phyloP scores from a whole-genome alignment of 2,797 vertebrate genomes.

The Ctenopoma multispine region DNA sequence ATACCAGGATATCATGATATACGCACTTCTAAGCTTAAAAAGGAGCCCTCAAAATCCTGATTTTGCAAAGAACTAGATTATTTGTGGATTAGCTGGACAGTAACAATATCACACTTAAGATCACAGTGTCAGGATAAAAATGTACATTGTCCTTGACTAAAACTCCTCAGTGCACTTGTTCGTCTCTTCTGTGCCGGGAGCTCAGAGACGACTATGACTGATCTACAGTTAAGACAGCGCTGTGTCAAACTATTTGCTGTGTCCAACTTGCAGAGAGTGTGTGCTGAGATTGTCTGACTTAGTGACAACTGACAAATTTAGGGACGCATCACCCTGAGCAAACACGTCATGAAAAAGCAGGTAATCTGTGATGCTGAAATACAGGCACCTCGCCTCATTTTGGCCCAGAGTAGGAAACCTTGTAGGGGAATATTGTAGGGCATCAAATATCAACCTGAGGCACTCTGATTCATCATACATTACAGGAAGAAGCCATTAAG shows the following conservation, averaged over 20 bases:
- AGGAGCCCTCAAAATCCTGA: background rate
- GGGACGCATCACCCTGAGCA: slow-evolving; percentile 14
- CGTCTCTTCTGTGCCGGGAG: background rate
- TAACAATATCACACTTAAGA: slow-evolving; percentile 19
- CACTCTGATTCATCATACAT: slow-evolving; percentile 57
- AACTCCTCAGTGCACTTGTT: slow-evolving; percentile 28
- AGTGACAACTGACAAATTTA: slow-evolving; percentile 31
- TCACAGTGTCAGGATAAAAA: slow-evolving; percentile 27
- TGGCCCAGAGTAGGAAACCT: slow-evolving; percentile 7
- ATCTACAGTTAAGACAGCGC: slow-evolving; percentile 34
- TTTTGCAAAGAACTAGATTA: slow-evolving; percentile 4
- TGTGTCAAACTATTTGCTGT: background rate
- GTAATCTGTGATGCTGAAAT: slow-evolving; percentile 11
- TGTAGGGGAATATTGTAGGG: slow-evolving; percentile 42
- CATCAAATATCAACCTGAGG: slow-evolving; percentile 50
- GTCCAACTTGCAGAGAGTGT: background rate
- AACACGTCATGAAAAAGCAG: slow-evolving; percentile 17
- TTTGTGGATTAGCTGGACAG: background rate
- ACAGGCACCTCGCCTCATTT: slow-evolving; percentile 16
- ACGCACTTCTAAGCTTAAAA: slow-evolving; percentile 12
- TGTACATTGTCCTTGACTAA: too few relatives aligned
- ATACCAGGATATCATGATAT: background rate
- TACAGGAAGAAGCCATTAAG: slow-evolving; percentile 53
- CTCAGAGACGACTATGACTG: slow-evolving; percentile 27
- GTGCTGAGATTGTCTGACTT: slow-evolving; percentile 16